Evolutionary conservation across 1,140 invertebrate genomes (phyloP).

Genomic region (Chrysomallon squamiferum): DNA sequence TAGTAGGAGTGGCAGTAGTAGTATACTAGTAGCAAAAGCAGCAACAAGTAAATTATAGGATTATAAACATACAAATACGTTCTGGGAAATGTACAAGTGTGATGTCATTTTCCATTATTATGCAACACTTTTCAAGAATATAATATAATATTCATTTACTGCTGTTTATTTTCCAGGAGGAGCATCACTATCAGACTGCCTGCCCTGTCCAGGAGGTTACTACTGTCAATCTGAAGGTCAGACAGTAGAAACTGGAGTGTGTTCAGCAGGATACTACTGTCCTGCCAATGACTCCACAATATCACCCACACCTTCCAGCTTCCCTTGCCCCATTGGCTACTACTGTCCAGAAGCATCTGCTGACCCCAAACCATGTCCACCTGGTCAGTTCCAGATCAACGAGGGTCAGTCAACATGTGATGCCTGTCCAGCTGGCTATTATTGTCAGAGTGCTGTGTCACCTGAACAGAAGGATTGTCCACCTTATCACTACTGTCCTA

Average conservation of each 20-base stretch:
- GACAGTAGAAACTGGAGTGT: slow-evolving; percentile 43
- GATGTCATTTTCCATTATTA: too few species aligned
- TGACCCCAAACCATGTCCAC: slow-evolving; percentile 31
- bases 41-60: too few species aligned
- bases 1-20: too few species aligned
- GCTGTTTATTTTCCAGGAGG: slow-evolving; percentile 35
- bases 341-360: slow-evolving; percentile 46
- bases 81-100: too few species aligned
- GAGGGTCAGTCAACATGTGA: slow-evolving; percentile 44
- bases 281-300: slow-evolving; percentile 51
- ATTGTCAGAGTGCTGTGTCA: slow-evolving; percentile 40
- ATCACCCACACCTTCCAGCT: slow-evolving; percentile 40
- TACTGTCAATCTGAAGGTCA: slow-evolving; percentile 53
- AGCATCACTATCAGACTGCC: slow-evolving; percentile 41
- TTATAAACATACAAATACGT: too few species aligned
- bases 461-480: slow-evolving; percentile 44
- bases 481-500: slow-evolving; percentile 52
- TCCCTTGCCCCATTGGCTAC: slow-evolving; percentile 45
- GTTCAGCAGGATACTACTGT: slow-evolving; percentile 56
- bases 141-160: too few species aligned
- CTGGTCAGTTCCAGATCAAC: slow-evolving; percentile 45
- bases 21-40: too few species aligned
- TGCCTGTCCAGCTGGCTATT: slow-evolving; percentile 52
- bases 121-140: too few species aligned
- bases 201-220: slow-evolving; percentile 51